Evolutionary conservation across 2,888 invertebrate species (phyloP), one percentile per base, ranked within the genome.

Genomic region (Cantharis lateralis): DNA sequence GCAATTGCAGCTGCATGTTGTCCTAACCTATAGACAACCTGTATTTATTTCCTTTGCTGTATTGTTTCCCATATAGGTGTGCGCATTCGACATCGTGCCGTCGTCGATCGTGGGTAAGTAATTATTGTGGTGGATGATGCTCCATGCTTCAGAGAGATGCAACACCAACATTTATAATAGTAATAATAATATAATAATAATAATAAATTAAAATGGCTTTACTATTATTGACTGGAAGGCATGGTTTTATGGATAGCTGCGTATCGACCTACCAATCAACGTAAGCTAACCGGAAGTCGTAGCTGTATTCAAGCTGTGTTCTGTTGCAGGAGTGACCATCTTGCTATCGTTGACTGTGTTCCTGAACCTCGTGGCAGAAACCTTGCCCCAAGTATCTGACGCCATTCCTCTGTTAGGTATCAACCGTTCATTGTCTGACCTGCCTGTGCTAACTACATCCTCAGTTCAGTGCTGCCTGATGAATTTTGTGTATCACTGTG

Each of bases 281-380:
- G 0, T 66, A 18, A 13, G 13, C 18, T 66, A 20, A 3, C 64
- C n/a, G 20, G 68, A 48, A 70, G 63, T 75, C 79, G 76, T 78
- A 83, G 83, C 83, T 83, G 84, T 89, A 90, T 90, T 91, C 90
- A 91, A 89, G 87, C 87, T 91, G 87, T 91, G 89, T 91, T 91
- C 91, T 93, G 92, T 95, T 95, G 90, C 95, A 98, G 98, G 98
- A 93, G 97, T 98, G 92, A 98, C 98, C 92, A 98, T 98, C 92
- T 95, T 98, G 91, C 96, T 99, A 90, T 98, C 98, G 91, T 95
- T 99, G 93, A 98, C 98, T 92, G 98, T 99, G 93, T 99, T 99
- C 93, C 96, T 98, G 93, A 97, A 98, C 93, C 95, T 98, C 93
- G 98, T 99, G 91, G 98, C 98, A 87, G 98, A 98, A 94, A 98